phyloP scores from a whole-genome alignment of 2,797 vertebrate genomes.

The Decapterus maruadsi region DNA sequence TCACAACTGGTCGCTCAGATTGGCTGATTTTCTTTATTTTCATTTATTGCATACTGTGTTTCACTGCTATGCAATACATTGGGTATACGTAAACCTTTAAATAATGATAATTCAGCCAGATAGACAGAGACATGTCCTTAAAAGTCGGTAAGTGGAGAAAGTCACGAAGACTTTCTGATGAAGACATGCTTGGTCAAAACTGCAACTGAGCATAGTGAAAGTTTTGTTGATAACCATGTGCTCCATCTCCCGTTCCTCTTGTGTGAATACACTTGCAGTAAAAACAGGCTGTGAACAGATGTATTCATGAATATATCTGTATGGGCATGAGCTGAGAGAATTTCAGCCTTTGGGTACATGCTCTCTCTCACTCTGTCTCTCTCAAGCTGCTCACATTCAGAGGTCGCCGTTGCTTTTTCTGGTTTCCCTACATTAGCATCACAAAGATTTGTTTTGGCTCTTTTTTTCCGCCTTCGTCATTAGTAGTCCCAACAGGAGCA shows the following conservation, averaged over 20 bases:
- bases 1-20: neutral
- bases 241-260: neutral
- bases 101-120: neutral
- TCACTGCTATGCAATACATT: neutral
- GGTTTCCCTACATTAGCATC: conserved; percentile 76
- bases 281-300: neutral
- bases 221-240: too few species aligned
- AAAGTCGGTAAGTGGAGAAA: too few species aligned
- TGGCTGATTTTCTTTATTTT: neutral
- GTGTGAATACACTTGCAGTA: neutral
- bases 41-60: neutral
- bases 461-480: conserved; percentile 63
- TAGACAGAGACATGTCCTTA: neutral
- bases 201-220: too few species aligned
- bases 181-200: too few species aligned
- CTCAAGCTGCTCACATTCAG: conserved; percentile 47
- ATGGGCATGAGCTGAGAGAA: conserved; percentile 1
- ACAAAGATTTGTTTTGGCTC: conserved; percentile 71
- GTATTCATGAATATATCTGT: neutral
- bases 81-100: neutral
- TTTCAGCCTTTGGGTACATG: neutral
- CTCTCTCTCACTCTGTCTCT: neutral
- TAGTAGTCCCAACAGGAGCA: conserved; percentile 78
- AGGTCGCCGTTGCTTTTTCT: conserved; percentile 53
- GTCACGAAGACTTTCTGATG: too few species aligned